Percentiles rank a stretch among this genome's conserved stretches.
These are phyloP conservation scores for Speoplatyrhinus poulsoni DNA, from an alignment of 2,113 vertebrate genomes.

Conservation along the genomic window DNA sequence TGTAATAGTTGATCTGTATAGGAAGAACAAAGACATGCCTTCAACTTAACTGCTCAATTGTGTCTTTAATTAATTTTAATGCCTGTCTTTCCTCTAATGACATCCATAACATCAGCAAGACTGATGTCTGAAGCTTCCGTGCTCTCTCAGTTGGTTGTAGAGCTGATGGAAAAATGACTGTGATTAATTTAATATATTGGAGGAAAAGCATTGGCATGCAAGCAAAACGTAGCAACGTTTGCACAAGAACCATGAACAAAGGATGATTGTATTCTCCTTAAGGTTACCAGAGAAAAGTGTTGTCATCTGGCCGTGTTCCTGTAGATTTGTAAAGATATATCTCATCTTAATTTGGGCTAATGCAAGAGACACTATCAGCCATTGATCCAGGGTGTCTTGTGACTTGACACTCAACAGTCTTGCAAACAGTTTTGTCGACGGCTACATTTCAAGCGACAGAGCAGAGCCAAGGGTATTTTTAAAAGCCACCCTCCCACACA, in stretches of 20 bases:
- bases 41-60: slow-evolving; percentile 52
- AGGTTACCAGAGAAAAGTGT: slow-evolving; percentile 46
- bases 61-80: slow-evolving; percentile 61
- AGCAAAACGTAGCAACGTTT: slow-evolving; percentile 27
- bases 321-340: slow-evolving; percentile 70
- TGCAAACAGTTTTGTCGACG: slow-evolving; percentile 65
- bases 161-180: slow-evolving; percentile 32
- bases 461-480: slow-evolving; percentile 45
- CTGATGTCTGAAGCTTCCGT: slow-evolving; percentile 27
- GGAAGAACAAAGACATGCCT: slow-evolving; percentile 50
- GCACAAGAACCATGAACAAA: slow-evolving; percentile 43
- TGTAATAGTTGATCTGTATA: slow-evolving; percentile 59
- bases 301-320: slow-evolving; percentile 68
- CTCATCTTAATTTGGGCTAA: slow-evolving; percentile 75
- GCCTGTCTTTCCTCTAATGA: slow-evolving; percentile 44
- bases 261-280: slow-evolving; percentile 44
- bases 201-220: slow-evolving; percentile 16
- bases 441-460: slow-evolving; percentile 49
- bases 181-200: slow-evolving; percentile 39
- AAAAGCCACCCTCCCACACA: slow-evolving; percentile 29
- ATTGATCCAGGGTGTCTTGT: slow-evolving; percentile 73
- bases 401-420: slow-evolving; percentile 70
- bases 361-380: slow-evolving; percentile 69
- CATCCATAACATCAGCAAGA: slow-evolving; percentile 36
- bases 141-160: slow-evolving; percentile 50